These are phyloP conservation scores for Sitta carolinensis DNA, from an alignment of 2,797 vertebrate species.

Conservation along the genomic window DNA sequence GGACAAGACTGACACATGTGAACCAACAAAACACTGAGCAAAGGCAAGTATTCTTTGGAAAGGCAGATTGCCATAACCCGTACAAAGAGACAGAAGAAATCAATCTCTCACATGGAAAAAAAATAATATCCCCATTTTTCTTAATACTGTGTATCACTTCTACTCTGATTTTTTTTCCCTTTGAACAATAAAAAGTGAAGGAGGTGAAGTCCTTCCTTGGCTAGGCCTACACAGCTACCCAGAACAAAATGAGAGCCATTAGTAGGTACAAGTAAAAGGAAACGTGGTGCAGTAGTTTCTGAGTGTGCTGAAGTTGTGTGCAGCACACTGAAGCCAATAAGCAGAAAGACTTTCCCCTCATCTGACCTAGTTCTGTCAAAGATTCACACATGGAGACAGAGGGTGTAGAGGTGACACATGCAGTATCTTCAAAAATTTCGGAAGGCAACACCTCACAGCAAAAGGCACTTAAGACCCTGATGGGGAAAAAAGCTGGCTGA, in stretches of 20 bases:
- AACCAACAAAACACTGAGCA: background rate
- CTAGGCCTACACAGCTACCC: background rate
- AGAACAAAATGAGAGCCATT: background rate
- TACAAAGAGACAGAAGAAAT: background rate
- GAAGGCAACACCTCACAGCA: background rate
- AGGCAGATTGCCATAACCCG: background rate
- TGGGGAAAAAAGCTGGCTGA: background rate
- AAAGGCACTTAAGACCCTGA: background rate
- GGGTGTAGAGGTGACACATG: conserved; percentile 49
- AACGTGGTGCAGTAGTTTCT: background rate
- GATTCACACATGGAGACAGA: conserved; percentile 39
- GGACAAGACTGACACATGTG: fast-evolving
- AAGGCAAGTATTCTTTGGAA: background rate
- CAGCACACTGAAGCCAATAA: background rate
- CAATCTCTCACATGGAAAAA: background rate
- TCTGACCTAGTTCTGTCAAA: conserved; percentile 60
- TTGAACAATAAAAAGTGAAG: background rate
- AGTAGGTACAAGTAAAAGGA: background rate
- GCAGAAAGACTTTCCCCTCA: conserved; percentile 14
- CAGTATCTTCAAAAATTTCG: conserved; percentile 5
- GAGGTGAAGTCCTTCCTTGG: background rate
- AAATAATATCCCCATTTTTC: background rate
- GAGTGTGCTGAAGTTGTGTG: background rate
- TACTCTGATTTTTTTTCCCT: background rate
- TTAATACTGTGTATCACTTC: background rate